These are phyloP conservation scores for Eunapius fragilis DNA, from an alignment of 37 sponge, comb jelly and placozoan genomes.

Conservation along the genomic window DNA sequence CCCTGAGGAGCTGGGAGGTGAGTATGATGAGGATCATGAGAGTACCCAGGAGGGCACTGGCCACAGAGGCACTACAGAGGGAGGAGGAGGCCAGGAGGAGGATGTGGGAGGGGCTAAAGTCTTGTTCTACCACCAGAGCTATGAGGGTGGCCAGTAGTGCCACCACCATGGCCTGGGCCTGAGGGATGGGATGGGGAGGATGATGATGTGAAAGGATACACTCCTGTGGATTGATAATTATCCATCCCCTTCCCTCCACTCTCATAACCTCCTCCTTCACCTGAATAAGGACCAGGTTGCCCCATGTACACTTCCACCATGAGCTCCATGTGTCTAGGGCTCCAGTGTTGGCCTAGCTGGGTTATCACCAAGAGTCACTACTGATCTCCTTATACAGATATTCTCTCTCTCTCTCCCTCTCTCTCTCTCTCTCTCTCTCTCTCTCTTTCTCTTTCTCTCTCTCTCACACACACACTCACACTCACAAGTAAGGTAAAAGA, in stretches of 20 bases:
- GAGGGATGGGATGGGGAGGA: slow-evolving; percentile 7
- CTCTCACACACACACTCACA: too few species aligned
- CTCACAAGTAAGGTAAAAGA: too few species aligned
- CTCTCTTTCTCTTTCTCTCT: too few species aligned
- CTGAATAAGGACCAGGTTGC: slow-evolving; percentile 82
- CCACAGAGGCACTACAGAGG: slow-evolving; percentile 71
- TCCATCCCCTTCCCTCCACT: too few species aligned
- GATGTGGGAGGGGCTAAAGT: slow-evolving; percentile 21
- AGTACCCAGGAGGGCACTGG: slow-evolving; percentile 82
- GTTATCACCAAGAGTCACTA: not conserved
- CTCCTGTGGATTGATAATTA: not conserved
- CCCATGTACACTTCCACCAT: slow-evolving; percentile 52
- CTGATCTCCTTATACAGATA: too few species aligned
- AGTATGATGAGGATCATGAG: slow-evolving; percentile 86
- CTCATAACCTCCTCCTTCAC: slow-evolving; percentile 11
- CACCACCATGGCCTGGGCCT: slow-evolving; percentile 93
- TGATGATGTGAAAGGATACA: slow-evolving; percentile 3
- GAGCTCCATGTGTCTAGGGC: slow-evolving; percentile 41
- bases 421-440: too few species aligned
- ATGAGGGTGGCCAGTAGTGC: slow-evolving; percentile 76
- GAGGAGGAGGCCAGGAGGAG: slow-evolving; percentile 69
- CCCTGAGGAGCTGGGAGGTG: slow-evolving; percentile 46
- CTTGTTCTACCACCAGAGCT: slow-evolving; percentile 72
- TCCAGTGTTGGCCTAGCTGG: slow-evolving; percentile 80
- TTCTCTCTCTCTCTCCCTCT: too few species aligned